Percentiles rank a stretch among this genome's conserved stretches.
Conservation (phyloP, 2,113 vertebrate species). For the Craseonycteris thonglongyai region DNA sequence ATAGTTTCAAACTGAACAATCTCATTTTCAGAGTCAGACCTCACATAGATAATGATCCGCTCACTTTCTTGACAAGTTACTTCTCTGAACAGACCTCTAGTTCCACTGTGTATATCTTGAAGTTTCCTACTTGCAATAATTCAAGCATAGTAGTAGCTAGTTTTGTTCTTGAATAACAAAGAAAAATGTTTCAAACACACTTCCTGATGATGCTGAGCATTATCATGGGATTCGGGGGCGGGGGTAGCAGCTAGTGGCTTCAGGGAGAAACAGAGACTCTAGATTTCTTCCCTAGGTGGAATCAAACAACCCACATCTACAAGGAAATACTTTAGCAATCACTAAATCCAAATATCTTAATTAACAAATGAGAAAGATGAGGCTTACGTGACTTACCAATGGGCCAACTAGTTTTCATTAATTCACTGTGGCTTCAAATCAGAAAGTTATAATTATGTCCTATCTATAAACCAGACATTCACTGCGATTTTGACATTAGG, state of each 20-base stretch:
- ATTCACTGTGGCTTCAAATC: background rate
- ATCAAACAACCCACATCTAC: background rate
- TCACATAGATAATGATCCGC: background rate
- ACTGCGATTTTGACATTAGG: too few relatives aligned
- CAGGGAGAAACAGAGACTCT: background rate
- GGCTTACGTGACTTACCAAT: background rate
- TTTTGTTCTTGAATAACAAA: background rate
- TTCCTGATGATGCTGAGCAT: background rate
- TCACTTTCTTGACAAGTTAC: background rate
- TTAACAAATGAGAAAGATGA: background rate
- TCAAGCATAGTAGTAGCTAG: background rate
- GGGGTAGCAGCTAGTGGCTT: background rate
- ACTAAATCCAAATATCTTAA: background rate
- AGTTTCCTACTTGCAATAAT: background rate
- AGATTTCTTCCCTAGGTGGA: background rate
- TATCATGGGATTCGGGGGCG: background rate
- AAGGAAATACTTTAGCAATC: background rate
- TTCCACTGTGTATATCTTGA: background rate
- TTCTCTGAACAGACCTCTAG: background rate
- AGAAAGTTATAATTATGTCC: background rate
- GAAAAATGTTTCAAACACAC: background rate
- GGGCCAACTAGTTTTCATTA: background rate
- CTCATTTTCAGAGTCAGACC: background rate
- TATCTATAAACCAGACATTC: background rate
- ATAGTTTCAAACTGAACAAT: background rate